Evolutionary conservation across 1,140 invertebrate species (phyloP).

Genomic region (Macrocentrus cingulum): DNA sequence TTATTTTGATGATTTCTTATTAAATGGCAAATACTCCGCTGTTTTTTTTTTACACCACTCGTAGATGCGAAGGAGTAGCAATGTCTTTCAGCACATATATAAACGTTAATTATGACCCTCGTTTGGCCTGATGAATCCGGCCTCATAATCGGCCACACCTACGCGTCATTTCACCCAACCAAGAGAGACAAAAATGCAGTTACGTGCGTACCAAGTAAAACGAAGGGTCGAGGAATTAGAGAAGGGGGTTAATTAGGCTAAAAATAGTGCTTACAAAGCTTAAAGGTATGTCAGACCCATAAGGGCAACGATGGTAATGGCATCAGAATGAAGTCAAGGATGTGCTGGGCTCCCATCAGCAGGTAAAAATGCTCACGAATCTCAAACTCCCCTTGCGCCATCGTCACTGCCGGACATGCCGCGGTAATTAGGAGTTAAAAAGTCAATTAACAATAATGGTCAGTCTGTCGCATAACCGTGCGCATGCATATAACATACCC

Average conservation of each 20-base stretch:
- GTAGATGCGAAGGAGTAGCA: too few relatives aligned
- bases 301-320: not conserved
- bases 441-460: slow-evolving; percentile 4
- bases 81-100: not conserved
- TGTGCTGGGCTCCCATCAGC: not conserved
- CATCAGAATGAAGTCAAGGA: not conserved
- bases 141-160: slow-evolving; percentile 2
- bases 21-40: too few relatives aligned
- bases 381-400: not conserved
- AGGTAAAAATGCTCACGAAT: not conserved
- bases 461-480: not conserved
- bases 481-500: not conserved
- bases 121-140: not conserved
- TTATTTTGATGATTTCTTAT: too few relatives aligned
- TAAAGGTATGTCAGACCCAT: not conserved
- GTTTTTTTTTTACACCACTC: too few relatives aligned
- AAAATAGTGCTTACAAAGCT: not conserved
- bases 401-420: not conserved
- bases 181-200: not conserved
- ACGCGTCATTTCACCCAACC: not conserved
- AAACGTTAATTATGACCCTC: not conserved
- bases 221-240: not conserved
- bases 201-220: not conserved
- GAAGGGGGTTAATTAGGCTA: not conserved
- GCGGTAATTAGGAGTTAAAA: slow-evolving; percentile 2